Evolutionary conservation across 2,113 vertebrate genomes (phyloP).

Genomic region (Phoxinus phoxinus): DNA sequence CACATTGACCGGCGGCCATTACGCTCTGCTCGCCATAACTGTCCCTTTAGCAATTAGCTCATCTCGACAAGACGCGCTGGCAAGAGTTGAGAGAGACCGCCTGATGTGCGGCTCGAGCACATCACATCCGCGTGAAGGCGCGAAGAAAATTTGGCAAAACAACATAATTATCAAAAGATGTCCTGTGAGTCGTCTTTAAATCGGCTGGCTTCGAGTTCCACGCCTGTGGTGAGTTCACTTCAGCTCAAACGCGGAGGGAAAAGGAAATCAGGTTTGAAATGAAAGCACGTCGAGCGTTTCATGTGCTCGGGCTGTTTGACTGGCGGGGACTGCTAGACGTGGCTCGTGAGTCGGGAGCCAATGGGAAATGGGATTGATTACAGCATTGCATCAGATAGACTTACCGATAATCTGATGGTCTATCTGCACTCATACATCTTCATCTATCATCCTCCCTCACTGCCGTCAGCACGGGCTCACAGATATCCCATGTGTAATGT

Average conservation of each 20-base stretch:
- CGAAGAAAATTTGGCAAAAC: constrained; percentile 22
- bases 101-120: constrained; percentile 53
- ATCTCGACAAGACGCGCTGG: constrained; percentile 68
- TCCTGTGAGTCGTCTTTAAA: constrained; percentile 43
- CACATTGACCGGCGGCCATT: constrained; percentile 65
- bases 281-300: constrained; percentile 24
- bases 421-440: constrained; percentile 76
- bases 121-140: constrained; percentile 49
- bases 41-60: constrained; percentile 67
- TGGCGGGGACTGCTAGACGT: neutral
- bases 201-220: constrained; percentile 42
- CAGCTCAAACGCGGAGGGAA: constrained; percentile 2
- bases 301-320: neutral
- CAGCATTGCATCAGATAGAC: constrained; percentile 71
- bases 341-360: neutral
- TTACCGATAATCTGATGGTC: constrained; percentile 77
- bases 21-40: constrained; percentile 60
- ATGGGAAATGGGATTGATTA: constrained; percentile 71
- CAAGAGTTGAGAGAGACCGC: constrained; percentile 62
- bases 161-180: constrained; percentile 73
- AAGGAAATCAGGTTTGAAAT: constrained; percentile 31
- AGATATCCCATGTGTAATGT: constrained; percentile 50
- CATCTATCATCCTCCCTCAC: constrained; percentile 75
- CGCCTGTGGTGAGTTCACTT: constrained; percentile 49
- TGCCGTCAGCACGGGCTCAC: constrained; percentile 67